Evolutionary conservation across 2,113 vertebrate species (phyloP), one percentile per base, ranked within the genome.

Genomic region (Maccullochella peelii): DNA sequence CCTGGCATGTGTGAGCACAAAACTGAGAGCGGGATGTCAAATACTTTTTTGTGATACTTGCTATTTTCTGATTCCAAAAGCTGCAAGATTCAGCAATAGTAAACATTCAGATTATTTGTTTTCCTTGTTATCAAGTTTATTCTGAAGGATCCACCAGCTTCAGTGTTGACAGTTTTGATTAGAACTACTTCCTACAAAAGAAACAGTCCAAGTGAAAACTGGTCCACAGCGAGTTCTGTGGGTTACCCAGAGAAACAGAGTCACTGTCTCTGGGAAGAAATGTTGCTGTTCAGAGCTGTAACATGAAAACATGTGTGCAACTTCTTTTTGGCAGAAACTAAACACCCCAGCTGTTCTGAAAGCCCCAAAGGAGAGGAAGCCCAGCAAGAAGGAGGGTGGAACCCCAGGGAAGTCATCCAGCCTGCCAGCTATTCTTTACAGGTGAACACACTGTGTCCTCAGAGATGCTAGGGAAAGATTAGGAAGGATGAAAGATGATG

Each of bases 361-460:
- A 89, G 96, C 97, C 78, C 98, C 98, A 4, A 99, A 99, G 92
- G 98, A 99, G 82, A 97, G 98, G 91, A 99, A 98, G 83, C 97
- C 97, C 71, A 99, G 97, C 95, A 99, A 99, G 94, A 99, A 98
- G 88, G 98, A 99, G 93, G 98, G 98, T 89, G 98, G 97, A 83
- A 73, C 96, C 16, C 97, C 93, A 0, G 95, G 97, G 67, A 99
- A 99, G 91, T 92, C 97, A 1, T 96, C 96, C 80, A 86, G 86
- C 14, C 97, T 99, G 83, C 98, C 98, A 0, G 95, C 98, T 0
- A 95, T 99, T 30, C 97, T 99, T 86, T 99, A 99, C 95, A 99
- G 98, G 98, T 97, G 95, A 96, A 59, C 62, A 47, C 20, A n/a
- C 10, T 1, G 1, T 10, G n/a, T n/a, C 14, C 27, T 3, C 9